Evolutionary conservation across 2,113 vertebrate species (phyloP).

Genomic region (Terrapene triunguis): DNA sequence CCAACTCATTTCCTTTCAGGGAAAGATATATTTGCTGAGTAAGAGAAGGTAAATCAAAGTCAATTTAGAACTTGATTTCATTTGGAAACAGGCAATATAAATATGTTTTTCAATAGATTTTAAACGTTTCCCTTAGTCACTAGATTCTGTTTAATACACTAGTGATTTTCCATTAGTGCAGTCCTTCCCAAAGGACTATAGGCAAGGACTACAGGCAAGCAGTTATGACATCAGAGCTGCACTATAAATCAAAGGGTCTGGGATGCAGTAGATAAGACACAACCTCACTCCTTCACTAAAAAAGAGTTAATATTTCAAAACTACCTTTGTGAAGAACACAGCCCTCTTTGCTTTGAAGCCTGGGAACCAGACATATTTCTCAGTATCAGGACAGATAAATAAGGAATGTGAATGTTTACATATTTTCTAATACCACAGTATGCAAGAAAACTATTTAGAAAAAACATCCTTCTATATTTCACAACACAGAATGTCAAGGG

Average conservation of each 20-base stretch:
- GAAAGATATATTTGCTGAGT: not conserved
- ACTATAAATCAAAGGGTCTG: not conserved
- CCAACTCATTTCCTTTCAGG: not conserved
- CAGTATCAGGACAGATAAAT: conserved; percentile 46
- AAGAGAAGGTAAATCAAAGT: rapidly evolving
- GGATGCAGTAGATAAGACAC: not conserved
- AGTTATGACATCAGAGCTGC: rapidly evolving
- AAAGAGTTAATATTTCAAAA: not conserved
- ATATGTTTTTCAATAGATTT: not conserved
- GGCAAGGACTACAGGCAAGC: not conserved
- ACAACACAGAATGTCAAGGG: conserved; percentile 60
- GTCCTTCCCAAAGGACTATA: not conserved
- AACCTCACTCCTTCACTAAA: not conserved
- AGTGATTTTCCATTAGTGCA: not conserved
- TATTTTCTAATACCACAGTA: conserved; percentile 42
- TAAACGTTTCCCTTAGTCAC: not conserved
- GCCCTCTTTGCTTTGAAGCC: conserved; percentile 22
- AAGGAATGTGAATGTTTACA: conserved; percentile 57
- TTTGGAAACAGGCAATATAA: not conserved
- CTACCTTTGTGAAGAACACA: conserved; percentile 24
- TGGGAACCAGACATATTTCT: conserved; percentile 64
- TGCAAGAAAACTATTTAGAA: conserved; percentile 52
- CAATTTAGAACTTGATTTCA: not conserved
- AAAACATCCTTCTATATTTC: conserved; percentile 49
- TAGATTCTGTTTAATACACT: not conserved